Conservation (phyloP, 2,888 invertebrate genomes). For the Anorthoa munda region DNA sequence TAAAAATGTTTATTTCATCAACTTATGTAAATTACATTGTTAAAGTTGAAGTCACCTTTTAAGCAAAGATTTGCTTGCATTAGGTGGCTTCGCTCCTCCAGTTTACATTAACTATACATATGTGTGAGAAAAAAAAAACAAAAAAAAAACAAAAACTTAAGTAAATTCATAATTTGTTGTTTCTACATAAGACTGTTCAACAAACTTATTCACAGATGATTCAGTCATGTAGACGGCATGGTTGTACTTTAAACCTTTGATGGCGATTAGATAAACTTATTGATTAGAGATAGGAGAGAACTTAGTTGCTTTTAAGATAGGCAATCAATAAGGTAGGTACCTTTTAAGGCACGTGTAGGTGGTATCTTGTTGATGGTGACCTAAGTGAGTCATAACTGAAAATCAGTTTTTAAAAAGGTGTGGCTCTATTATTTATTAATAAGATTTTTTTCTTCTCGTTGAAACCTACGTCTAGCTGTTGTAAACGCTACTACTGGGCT, state of each 20-base stretch:
- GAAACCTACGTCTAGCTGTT: neutral
- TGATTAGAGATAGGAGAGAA: neutral
- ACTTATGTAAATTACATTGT: no score
- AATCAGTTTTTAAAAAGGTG: neutral
- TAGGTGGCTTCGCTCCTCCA: no score
- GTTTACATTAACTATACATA: no score
- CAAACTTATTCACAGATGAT: neutral
- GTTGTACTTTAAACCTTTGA: slow-evolving; percentile 5
- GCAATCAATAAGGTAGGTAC: neutral
- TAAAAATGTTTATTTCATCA: no score
- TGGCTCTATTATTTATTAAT: neutral
- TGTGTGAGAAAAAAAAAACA: no score
- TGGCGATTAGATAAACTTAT: slow-evolving; percentile 6
- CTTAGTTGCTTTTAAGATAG: slow-evolving; percentile 10
- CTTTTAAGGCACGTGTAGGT: neutral
- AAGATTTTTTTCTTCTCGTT: neutral
- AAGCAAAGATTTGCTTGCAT: no score
- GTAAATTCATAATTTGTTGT: no score
- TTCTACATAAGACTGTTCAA: neutral
- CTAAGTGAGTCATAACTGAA: neutral
- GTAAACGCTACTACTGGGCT: neutral
- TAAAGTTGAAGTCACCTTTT: no score
- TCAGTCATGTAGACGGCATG: neutral
- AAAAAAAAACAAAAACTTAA: no score
- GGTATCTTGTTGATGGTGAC: neutral